phyloP scores from a whole-genome alignment of 2,797 vertebrate species.

The Echiichthys vipera region DNA sequence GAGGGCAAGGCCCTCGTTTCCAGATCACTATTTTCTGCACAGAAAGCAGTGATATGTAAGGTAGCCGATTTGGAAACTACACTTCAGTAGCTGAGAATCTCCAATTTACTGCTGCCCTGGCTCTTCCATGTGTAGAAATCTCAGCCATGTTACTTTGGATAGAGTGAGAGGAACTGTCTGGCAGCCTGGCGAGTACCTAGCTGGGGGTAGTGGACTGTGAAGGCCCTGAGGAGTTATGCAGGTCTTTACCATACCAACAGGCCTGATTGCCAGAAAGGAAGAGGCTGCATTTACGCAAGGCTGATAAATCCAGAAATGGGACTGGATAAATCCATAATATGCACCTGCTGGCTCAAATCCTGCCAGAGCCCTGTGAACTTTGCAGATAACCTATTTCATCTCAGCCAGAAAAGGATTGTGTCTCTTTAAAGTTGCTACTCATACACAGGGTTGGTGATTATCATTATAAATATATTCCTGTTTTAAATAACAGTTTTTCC shows the following conservation, averaged over 20 bases:
- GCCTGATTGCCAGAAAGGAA: constrained; percentile 57
- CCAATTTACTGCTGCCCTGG: constrained; percentile 77
- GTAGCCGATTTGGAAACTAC: constrained; percentile 62
- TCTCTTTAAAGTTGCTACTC: constrained; percentile 40
- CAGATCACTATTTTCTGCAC: constrained; percentile 50
- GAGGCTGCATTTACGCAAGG: constrained; percentile 50
- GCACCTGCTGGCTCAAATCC: constrained; percentile 61
- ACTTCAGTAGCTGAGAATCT: constrained; percentile 67
- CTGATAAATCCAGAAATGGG: constrained; percentile 68
- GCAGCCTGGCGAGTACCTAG: constrained; percentile 64
- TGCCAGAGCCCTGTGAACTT: constrained; percentile 49
- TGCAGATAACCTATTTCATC: constrained; percentile 58
- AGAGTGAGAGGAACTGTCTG: constrained; percentile 58
- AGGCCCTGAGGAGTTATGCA: constrained; percentile 62
- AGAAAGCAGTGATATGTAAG: constrained; percentile 61
- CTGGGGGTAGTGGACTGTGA: constrained; percentile 67
- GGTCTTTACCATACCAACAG: constrained; percentile 63
- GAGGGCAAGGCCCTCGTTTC: constrained; percentile 47
- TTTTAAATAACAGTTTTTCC: constrained; percentile 4
- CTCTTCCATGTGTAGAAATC: constrained; percentile 62
- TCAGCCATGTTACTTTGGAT: constrained; percentile 71
- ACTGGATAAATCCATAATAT: constrained; percentile 65
- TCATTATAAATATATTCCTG: constrained; percentile 34
- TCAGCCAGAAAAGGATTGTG: constrained; percentile 50
- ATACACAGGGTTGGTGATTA: constrained; percentile 3